Conservation (phyloP, 2,113 vertebrate genomes). For the Malurus cyaneus region DNA sequence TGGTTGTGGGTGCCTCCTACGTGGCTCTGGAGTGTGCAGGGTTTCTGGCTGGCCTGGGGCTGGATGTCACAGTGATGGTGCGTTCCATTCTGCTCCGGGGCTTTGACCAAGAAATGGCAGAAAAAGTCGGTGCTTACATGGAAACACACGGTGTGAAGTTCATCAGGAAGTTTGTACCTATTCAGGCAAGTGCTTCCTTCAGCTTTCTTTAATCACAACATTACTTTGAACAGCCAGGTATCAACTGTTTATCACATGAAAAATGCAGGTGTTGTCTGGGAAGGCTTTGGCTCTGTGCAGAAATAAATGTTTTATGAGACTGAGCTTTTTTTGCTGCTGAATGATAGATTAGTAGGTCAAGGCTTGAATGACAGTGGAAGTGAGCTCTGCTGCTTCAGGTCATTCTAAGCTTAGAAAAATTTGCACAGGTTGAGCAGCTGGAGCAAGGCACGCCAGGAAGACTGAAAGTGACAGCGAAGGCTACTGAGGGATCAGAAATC, state of each 20-base stretch:
- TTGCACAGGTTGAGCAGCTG: slow-evolving; percentile 82
- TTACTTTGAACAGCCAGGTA: neutral
- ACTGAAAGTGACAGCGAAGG: slow-evolving; percentile 88
- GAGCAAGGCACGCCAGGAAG: slow-evolving; percentile 88
- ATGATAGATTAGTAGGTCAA: neutral
- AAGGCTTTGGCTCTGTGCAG: neutral
- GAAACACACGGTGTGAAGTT: slow-evolving; percentile 88
- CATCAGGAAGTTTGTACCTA: slow-evolving; percentile 84
- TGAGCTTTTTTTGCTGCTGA: neutral
- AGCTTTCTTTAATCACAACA: neutral
- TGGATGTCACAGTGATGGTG: slow-evolving; percentile 94
- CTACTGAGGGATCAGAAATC: slow-evolving; percentile 80
- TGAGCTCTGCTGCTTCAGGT: neutral
- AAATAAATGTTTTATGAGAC: neutral
- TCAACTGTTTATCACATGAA: too few species aligned
- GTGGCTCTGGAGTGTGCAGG: slow-evolving; percentile 96
- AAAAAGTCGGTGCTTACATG: slow-evolving; percentile 87
- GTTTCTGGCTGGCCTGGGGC: slow-evolving; percentile 89
- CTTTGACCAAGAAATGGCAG: slow-evolving; percentile 96
- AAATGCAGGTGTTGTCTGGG: neutral
- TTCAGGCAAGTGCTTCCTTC: slow-evolving; percentile 73
- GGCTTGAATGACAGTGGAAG: neutral
- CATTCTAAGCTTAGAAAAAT: neutral
- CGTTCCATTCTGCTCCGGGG: slow-evolving; percentile 92
- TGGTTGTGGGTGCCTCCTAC: slow-evolving; percentile 92